A percentile compares a stretch with the other conserved stretches of the same genome.
These are phyloP conservation scores for Melanotaenia nigrans DNA, from an alignment of 2,797 vertebrate genomes.

Conservation along the genomic window DNA sequence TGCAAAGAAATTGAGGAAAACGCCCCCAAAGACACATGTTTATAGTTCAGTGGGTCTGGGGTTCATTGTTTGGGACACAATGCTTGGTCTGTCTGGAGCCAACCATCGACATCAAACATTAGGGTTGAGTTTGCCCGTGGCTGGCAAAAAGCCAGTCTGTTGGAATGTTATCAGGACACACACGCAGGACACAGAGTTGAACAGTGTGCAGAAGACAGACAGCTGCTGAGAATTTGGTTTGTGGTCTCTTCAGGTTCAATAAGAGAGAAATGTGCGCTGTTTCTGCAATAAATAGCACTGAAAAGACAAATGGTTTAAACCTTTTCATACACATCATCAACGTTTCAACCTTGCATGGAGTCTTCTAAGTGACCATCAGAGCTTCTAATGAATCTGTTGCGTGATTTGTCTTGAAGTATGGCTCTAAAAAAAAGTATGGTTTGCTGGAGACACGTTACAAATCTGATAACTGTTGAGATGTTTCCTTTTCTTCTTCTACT, in stretches of 20 bases:
- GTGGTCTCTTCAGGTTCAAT: slow-evolving; percentile 23
- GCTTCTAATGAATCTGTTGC: background rate
- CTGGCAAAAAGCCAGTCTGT: slow-evolving; percentile 76
- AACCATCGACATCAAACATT: slow-evolving; percentile 82
- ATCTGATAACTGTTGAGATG: background rate
- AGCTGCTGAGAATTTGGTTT: slow-evolving; percentile 28
- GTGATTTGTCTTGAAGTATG: background rate
- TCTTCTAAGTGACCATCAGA: background rate
- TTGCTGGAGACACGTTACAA: background rate
- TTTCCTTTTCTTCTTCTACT: background rate
- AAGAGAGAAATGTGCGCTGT: slow-evolving; percentile 12
- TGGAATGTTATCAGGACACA: slow-evolving; percentile 72
- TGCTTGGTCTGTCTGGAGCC: slow-evolving; percentile 88
- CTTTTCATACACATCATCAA: background rate
- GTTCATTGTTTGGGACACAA: slow-evolving; percentile 88
- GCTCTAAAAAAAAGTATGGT: background rate
- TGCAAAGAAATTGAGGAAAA: slow-evolving; percentile 80
- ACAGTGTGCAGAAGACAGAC: slow-evolving; percentile 50
- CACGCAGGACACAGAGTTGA: slow-evolving; percentile 52
- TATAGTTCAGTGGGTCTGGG: slow-evolving; percentile 86
- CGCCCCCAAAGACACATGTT: slow-evolving; percentile 84
- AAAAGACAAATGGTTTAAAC: slow-evolving; percentile 7
- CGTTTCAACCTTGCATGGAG: background rate
- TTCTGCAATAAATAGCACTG: slow-evolving; percentile 12
- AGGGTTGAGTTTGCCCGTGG: slow-evolving; percentile 79